These are phyloP conservation scores for Pocota personata DNA, from an alignment of 2,888 invertebrate species.

Conservation along the genomic window DNA sequence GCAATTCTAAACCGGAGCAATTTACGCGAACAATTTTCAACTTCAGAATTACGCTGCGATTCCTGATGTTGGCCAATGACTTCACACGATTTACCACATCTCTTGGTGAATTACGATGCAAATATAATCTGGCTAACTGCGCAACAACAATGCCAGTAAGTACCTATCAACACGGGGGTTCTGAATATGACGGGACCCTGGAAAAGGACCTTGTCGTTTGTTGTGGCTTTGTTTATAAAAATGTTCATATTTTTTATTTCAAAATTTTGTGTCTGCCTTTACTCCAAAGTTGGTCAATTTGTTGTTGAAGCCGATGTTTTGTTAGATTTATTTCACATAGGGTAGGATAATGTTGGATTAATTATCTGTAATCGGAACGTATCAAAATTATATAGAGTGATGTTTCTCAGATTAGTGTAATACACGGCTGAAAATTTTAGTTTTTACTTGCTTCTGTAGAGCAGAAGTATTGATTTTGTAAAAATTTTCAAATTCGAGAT, in stretches of 20 bases:
- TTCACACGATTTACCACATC: conserved; percentile 14
- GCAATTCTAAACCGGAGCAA: conserved; percentile 17
- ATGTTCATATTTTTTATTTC: conserved; percentile 18
- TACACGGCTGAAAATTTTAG: no score
- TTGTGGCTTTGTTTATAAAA: conserved; percentile 26
- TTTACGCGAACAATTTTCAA: conserved; percentile 38
- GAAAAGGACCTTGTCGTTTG: conserved; percentile 61
- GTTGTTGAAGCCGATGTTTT: conserved; percentile 8
- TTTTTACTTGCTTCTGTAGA: no score
- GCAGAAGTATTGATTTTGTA: no score
- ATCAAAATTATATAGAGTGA: no score
- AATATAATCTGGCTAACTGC: conserved; percentile 5
- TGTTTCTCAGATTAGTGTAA: no score
- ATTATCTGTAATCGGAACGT: no score
- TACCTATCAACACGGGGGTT: conserved; percentile 13
- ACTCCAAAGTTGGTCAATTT: background rate
- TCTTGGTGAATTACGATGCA: conserved; percentile 11
- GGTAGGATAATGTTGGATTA: conserved; percentile 2
- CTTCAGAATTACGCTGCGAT: background rate
- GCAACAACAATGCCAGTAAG: conserved; percentile 1
- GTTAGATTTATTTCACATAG: background rate
- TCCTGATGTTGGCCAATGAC: conserved; percentile 18
- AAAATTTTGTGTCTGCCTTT: conserved; percentile 26
- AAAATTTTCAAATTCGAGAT: no score
- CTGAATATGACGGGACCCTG: conserved; percentile 42